Base-by-base conservation (phyloP, 2,113 vertebrate species). In the Mola mola region DNA sequence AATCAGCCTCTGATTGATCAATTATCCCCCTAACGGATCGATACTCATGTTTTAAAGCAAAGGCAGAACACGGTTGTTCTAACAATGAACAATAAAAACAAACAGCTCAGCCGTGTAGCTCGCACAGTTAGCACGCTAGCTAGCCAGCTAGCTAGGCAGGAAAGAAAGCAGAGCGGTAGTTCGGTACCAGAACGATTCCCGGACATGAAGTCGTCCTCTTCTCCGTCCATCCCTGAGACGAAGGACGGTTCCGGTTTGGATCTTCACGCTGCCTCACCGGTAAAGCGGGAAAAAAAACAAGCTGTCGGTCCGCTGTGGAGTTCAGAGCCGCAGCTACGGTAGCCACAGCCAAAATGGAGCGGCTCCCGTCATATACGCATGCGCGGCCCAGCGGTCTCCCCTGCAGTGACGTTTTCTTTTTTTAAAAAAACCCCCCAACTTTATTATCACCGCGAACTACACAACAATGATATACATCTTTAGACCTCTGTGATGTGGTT, bases 181-280 rank as follows among this genome's bases (percentile, higher is more conserved):
- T 8, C 47, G 6, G 65, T 84, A 92, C 91, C 90, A 26, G 88
- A 92, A 33, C 57, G 86, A 63, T 12, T 86, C 46, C 63, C 88
- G 64, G 92, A 52, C 79, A 81, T 55, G 51, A 90, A 83, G 10
- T 92, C 92, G 25, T 91, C 90, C 25, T 88, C 91, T 33, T 87
- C 92, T 47, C 80, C 89, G 72, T 92, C 89, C 92, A 93, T 93
- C 20, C 26, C 22, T 37, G 22, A 13, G 25, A 52, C 36, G 26
- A 69, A 40, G 12, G 25, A 2, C 4, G 21, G 5, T 2, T 64
- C 40, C 0, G 21, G 7, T 16, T 63, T 21, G 6, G 6, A 15
- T 0, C 46, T 33, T 31, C 0, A 1, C 33, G 11, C 17, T 3
- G 6, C 15, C 7, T 8, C 21, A 4, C 2, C 4, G 15, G 2